Percentiles rank a stretch among this genome's conserved stretches.
phyloP scores from a whole-genome alignment of 1,140 invertebrate genomes.

The Paraescarpia echinospica region DNA sequence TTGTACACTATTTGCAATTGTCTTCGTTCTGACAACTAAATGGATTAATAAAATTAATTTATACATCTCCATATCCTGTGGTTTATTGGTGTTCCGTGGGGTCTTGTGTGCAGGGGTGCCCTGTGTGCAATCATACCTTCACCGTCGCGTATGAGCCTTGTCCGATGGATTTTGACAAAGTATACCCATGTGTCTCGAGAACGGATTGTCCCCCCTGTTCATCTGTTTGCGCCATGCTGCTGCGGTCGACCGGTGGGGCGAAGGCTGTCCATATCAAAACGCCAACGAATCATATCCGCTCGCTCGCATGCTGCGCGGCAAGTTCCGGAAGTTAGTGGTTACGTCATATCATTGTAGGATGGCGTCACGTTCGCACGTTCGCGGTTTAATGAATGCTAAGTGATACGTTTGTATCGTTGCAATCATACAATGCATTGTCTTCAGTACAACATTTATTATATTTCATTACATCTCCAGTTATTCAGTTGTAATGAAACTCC shows the following conservation, averaged over 20 bases:
- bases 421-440: too few species aligned
- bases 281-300: background rate
- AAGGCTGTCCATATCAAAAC: background rate
- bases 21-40: too few species aligned
- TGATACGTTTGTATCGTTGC: too few species aligned
- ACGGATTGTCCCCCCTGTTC: background rate
- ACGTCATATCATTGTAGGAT: background rate
- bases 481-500: too few species aligned
- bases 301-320: background rate
- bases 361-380: too few species aligned
- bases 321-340: background rate
- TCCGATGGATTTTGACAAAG: background rate
- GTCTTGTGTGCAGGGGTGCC: background rate
- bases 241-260: background rate
- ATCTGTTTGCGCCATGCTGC: background rate
- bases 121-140: background rate
- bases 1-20: too few species aligned
- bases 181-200: constrained; percentile 16
- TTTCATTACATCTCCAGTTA: too few species aligned
- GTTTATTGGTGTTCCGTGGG: too few species aligned
- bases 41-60: too few species aligned
- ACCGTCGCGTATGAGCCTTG: background rate
- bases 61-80: too few species aligned
- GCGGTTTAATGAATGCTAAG: too few species aligned
- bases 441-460: too few species aligned